phyloP scores from a whole-genome alignment of 1,140 invertebrate species.

The Periplaneta americana region DNA sequence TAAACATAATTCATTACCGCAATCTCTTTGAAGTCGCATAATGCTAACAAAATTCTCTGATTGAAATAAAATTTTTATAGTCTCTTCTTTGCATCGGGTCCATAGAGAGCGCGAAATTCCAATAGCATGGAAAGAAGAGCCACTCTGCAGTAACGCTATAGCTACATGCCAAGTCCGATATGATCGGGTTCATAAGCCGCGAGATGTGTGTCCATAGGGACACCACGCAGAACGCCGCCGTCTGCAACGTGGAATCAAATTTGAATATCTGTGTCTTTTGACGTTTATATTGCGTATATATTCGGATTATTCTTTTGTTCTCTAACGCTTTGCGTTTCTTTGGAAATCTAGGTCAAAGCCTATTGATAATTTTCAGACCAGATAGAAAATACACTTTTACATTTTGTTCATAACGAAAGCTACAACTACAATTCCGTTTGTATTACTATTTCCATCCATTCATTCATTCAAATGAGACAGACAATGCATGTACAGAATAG shows the following conservation, averaged over 20 bases:
- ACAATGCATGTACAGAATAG: too few relatives aligned
- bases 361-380: not conserved
- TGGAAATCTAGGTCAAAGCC: not conserved
- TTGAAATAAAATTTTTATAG: not conserved
- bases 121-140: not conserved
- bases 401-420: not conserved
- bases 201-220: not conserved
- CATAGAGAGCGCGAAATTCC: not conserved
- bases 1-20: too few relatives aligned
- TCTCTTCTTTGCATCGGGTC: not conserved
- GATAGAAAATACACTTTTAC: not conserved
- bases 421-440: not conserved
- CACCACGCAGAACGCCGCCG: not conserved
- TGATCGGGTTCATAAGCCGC: not conserved
- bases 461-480: too few relatives aligned
- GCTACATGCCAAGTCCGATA: not conserved
- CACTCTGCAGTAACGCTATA: not conserved
- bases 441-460: too few relatives aligned
- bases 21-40: too few relatives aligned
- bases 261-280: not conserved
- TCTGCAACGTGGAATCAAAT: not conserved
- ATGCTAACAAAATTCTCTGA: not conserved
- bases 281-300: not conserved
- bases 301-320: not conserved
- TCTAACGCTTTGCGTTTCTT: not conserved